These are phyloP conservation scores for Blastobasis lacticolella DNA, from an alignment of 2,888 invertebrate genomes.

Conservation along the genomic window DNA sequence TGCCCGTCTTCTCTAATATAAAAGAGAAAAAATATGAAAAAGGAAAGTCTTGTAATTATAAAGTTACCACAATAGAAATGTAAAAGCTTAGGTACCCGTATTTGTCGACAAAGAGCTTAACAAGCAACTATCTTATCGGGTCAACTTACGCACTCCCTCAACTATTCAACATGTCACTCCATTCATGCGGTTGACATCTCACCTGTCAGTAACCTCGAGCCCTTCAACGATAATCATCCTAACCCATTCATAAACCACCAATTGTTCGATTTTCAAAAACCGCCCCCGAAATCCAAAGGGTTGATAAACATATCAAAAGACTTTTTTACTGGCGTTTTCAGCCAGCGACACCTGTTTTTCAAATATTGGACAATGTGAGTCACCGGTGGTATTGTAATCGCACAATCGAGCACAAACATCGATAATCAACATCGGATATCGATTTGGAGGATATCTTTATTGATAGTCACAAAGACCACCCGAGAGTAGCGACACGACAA, in stretches of 20 bases:
- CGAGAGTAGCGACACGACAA: constrained; percentile 33
- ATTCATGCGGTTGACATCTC: constrained; percentile 64
- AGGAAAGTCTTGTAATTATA: no score
- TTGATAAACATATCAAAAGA: constrained; percentile 72
- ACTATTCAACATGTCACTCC: constrained; percentile 36
- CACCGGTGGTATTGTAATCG: constrained; percentile 46
- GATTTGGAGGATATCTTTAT: constrained; percentile 41
- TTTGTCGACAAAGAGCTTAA: constrained; percentile 19
- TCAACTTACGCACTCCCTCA: constrained; percentile 42
- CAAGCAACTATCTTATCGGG: constrained; percentile 49
- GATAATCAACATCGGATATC: constrained; percentile 58
- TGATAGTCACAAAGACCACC: constrained; percentile 53
- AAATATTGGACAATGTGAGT: constrained; percentile 42
- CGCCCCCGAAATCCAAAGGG: constrained; percentile 58
- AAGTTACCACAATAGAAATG: constrained; percentile 27
- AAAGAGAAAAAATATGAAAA: no score
- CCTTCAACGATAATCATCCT: constrained; percentile 58
- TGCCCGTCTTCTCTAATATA: no score
- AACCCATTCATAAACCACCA: constrained; percentile 54
- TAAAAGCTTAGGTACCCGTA: constrained; percentile 24
- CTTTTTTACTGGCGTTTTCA: constrained; percentile 34
- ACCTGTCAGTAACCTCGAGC: constrained; percentile 68
- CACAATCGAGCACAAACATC: constrained; percentile 58
- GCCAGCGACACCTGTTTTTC: constrained; percentile 61
- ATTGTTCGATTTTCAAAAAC: constrained; percentile 50